These are phyloP conservation scores for Drosophila neutralis DNA, from an alignment of 2,888 invertebrate species.

Conservation along the genomic window DNA sequence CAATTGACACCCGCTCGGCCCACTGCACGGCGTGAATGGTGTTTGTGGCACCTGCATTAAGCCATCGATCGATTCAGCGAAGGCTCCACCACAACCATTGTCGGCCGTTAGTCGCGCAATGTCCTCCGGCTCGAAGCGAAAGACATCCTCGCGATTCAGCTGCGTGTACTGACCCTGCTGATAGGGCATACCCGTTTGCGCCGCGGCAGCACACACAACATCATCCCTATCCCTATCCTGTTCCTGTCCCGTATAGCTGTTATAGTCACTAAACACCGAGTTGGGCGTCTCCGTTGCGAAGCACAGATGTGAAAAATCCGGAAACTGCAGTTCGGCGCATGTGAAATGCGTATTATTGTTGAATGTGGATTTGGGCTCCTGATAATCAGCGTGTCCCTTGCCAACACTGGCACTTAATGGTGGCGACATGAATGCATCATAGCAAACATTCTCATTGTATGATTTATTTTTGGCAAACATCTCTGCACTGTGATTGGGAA, in stretches of 20 bases:
- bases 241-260: slow-evolving; percentile 40
- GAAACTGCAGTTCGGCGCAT: slow-evolving; percentile 76
- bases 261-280: slow-evolving; percentile 82
- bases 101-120: slow-evolving; percentile 82
- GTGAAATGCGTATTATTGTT: slow-evolving; percentile 58
- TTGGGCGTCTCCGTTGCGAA: slow-evolving; percentile 83
- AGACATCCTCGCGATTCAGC: slow-evolving; percentile 81
- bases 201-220: slow-evolving; percentile 59
- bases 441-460: slow-evolving; percentile 41
- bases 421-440: slow-evolving; percentile 71
- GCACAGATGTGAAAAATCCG: slow-evolving; percentile 79
- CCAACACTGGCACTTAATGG: slow-evolving; percentile 72
- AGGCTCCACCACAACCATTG: neutral
- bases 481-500: slow-evolving; percentile 51
- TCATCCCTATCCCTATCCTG: slow-evolving; percentile 69
- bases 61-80: slow-evolving; percentile 46
- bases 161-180: slow-evolving; percentile 74
- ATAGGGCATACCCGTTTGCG: slow-evolving; percentile 59
- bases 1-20: slow-evolving; percentile 23
- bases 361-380: slow-evolving; percentile 52
- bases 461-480: slow-evolving; percentile 48
- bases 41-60: slow-evolving; percentile 62
- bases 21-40: slow-evolving; percentile 67
- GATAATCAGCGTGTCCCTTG: slow-evolving; percentile 51
- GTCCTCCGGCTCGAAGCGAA: slow-evolving; percentile 85